phyloP scores from a whole-genome alignment of 1,140 invertebrate species.

The Caenorhabditis brenneri region DNA sequence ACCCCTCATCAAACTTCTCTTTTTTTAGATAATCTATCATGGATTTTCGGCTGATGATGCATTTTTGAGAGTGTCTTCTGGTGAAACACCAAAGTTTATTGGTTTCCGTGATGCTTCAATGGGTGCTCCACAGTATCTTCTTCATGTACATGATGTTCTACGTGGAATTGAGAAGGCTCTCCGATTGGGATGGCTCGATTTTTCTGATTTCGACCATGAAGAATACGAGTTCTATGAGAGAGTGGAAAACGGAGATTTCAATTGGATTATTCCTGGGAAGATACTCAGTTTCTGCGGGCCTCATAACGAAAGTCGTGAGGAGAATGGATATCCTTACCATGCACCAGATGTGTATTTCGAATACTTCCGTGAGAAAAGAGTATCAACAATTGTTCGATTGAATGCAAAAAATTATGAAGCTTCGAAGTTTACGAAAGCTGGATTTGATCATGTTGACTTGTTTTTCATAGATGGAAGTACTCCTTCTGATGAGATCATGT shows the following conservation, averaged over 20 bases:
- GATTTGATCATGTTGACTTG: slow-evolving; percentile 92
- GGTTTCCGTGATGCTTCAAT: slow-evolving; percentile 65
- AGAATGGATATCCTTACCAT: slow-evolving; percentile 90
- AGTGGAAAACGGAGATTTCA: slow-evolving; percentile 97
- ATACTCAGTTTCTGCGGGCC: slow-evolving; percentile 98
- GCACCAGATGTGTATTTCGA: slow-evolving; percentile 93
- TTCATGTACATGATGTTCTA: slow-evolving; percentile 67
- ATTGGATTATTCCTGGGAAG: slow-evolving; percentile 97
- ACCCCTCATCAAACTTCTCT: no score
- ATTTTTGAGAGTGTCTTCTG: slow-evolving; percentile 58
- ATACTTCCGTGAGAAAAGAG: slow-evolving; percentile 89
- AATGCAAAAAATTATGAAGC: slow-evolving; percentile 97
- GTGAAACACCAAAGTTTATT: slow-evolving; percentile 62
- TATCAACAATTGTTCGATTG: slow-evolving; percentile 88
- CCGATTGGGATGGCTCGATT: slow-evolving; percentile 88
- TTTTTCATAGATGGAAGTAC: slow-evolving; percentile 96
- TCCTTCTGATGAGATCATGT: slow-evolving; percentile 87
- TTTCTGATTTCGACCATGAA: slow-evolving; percentile 89
- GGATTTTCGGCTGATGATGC: slow-evolving; percentile 64
- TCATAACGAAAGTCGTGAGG: slow-evolving; percentile 84
- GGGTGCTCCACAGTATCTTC: slow-evolving; percentile 70
- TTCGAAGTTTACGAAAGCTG: slow-evolving; percentile 81
- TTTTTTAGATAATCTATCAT: slow-evolving; percentile 64
- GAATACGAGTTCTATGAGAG: slow-evolving; percentile 94
- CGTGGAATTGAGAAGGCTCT: slow-evolving; percentile 81